These are phyloP conservation scores for Momotus momota DNA, from an alignment of 2,797 vertebrate species.

Conservation along the genomic window DNA sequence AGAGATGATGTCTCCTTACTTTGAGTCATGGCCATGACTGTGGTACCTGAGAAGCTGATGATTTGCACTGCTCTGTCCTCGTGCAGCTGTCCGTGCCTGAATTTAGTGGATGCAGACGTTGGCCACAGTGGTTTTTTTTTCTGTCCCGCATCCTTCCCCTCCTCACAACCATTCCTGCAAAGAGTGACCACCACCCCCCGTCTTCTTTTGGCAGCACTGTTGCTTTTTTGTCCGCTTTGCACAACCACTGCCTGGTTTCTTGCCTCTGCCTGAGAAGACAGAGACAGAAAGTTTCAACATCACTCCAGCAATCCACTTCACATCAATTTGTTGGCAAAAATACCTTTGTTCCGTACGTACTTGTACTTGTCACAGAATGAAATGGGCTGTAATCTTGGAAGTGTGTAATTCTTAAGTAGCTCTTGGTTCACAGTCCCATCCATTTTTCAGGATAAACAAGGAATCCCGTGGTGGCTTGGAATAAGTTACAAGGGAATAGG, in stretches of 20 bases:
- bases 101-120: background rate
- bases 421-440: background rate
- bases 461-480: constrained; percentile 98
- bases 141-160: background rate
- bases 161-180: background rate
- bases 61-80: background rate
- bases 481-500: constrained; percentile 97
- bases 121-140: background rate
- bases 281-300: background rate
- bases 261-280: constrained; percentile 3
- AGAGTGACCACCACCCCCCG: background rate
- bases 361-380: constrained; percentile 18
- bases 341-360: background rate
- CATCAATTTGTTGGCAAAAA: background rate
- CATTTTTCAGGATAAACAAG: constrained; percentile 93
- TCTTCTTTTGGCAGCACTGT: background rate
- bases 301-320: constrained; percentile 18
- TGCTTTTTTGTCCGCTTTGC: background rate
- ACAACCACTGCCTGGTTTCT: background rate
- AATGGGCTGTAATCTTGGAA: background rate
- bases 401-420: background rate
- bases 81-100: background rate
- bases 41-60: background rate
- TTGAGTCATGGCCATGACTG: background rate
- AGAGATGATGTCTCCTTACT: constrained; percentile 16